Evolutionary conservation across 2,113 vertebrate genomes (phyloP).

Genomic region (Actenoides lindsayi): DNA sequence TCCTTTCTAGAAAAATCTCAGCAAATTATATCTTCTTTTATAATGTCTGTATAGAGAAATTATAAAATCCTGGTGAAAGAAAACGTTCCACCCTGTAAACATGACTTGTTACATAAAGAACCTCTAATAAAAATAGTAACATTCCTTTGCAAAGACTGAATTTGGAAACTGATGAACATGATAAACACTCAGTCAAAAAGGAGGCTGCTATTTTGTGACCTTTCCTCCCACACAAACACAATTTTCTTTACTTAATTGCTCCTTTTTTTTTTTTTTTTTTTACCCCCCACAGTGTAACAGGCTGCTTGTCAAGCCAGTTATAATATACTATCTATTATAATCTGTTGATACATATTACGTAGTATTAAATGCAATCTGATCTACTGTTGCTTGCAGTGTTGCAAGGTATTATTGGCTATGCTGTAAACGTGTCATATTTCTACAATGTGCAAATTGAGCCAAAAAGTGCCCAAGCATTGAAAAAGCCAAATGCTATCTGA

Average conservation of each 20-base stretch:
- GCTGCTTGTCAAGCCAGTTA: neutral
- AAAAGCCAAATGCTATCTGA: neutral
- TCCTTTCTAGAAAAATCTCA: neutral
- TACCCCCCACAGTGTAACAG: neutral
- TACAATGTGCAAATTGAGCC: neutral
- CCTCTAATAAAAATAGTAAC: conserved; percentile 35
- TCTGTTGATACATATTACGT: neutral
- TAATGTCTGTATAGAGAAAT: neutral
- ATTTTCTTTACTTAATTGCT: neutral
- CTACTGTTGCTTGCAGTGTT: neutral
- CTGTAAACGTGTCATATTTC: neutral
- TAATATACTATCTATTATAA: neutral
- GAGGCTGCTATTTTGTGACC: neutral
- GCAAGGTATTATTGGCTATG: neutral
- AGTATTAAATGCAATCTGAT: neutral
- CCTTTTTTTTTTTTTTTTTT: neutral
- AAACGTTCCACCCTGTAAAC: conserved; percentile 10
- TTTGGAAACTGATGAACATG: neutral
- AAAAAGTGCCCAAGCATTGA: neutral
- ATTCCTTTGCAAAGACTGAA: conserved; percentile 25
- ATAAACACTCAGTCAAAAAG: neutral
- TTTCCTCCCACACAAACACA: neutral
- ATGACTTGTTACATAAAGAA: conserved; percentile 34
- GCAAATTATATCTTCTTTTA: neutral
- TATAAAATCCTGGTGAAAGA: conserved; percentile 3